Conservation (phyloP, 2,888 invertebrate genomes). For the Aphodius granarius region DNA sequence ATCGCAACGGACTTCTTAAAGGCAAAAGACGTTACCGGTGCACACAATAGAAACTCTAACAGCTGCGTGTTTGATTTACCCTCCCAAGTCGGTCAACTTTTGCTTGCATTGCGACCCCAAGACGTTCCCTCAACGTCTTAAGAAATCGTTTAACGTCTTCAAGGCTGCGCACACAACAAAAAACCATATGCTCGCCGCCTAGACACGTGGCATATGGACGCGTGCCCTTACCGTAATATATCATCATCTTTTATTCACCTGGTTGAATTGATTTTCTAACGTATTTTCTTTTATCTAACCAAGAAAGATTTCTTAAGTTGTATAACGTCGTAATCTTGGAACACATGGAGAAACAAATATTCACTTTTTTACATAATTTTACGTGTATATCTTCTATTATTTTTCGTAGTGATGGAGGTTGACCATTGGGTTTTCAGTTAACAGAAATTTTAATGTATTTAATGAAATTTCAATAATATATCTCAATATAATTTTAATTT, state of each 20-base stretch:
- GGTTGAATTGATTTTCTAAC: background rate
- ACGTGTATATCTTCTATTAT: too few species aligned
- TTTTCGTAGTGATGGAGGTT: too few species aligned
- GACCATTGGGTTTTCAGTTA: background rate
- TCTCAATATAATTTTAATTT: too few species aligned
- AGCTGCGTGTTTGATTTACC: constrained; percentile 51
- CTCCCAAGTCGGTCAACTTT: constrained; percentile 45
- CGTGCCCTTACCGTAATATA: background rate
- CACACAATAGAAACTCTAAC: constrained; percentile 43
- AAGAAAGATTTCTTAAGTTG: background rate
- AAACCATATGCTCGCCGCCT: background rate
- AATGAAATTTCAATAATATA: too few species aligned
- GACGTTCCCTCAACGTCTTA: constrained; percentile 49
- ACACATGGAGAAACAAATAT: background rate
- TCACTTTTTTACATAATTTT: too few species aligned
- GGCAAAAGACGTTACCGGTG: constrained; percentile 46
- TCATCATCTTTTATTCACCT: constrained; percentile 4
- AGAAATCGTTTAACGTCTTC: constrained; percentile 35
- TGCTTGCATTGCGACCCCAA: constrained; percentile 30
- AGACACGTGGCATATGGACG: constrained; percentile 7
- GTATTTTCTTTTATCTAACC: background rate
- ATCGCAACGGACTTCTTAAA: constrained; percentile 32
- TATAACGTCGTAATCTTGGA: background rate
- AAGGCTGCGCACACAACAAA: background rate
- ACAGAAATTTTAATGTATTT: background rate